phyloP scores from a whole-genome alignment of 2,113 vertebrate species.

The Engraulis encrasicolus region DNA sequence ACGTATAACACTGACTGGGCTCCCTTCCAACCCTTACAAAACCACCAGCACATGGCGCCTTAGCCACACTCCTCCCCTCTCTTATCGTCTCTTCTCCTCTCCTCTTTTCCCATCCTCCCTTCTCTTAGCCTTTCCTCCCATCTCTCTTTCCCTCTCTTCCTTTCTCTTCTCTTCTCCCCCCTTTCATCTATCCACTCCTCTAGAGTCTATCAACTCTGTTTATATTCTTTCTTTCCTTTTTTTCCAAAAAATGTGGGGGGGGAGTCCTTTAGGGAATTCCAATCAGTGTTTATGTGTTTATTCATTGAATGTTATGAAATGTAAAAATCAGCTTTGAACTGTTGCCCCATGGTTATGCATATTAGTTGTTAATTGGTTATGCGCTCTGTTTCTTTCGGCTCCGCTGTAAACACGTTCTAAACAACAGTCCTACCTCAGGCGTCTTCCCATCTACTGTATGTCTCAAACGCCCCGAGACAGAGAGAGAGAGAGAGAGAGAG shows the following conservation, averaged over 20 bases:
- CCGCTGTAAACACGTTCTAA: slow-evolving; percentile 45
- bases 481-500: slow-evolving; percentile 18
- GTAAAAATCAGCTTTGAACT: slow-evolving; percentile 62
- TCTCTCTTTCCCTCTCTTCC: neutral
- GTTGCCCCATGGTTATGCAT: slow-evolving; percentile 58
- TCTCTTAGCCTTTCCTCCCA: neutral
- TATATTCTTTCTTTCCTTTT: neutral
- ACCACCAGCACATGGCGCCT: slow-evolving; percentile 26
- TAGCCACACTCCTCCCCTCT: neutral
- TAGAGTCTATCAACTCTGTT: neutral
- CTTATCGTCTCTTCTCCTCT: neutral
- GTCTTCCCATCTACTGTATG: neutral
- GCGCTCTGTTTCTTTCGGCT: slow-evolving; percentile 33
- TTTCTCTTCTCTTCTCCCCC: too few relatives aligned
- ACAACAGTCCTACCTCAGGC: neutral
- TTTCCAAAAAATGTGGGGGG: neutral
- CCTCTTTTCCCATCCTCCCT: neutral
- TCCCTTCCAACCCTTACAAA: slow-evolving; percentile 56
- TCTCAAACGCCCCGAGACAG: slow-evolving; percentile 38
- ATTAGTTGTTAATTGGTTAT: slow-evolving; percentile 58
- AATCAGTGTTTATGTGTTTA: slow-evolving; percentile 48
- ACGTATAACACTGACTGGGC: slow-evolving; percentile 65
- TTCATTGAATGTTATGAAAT: slow-evolving; percentile 7
- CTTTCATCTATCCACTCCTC: neutral
- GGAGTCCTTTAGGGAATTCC: neutral